Conservation (phyloP, 1,140 invertebrate genomes). For the Hydropsyche tenuis region DNA sequence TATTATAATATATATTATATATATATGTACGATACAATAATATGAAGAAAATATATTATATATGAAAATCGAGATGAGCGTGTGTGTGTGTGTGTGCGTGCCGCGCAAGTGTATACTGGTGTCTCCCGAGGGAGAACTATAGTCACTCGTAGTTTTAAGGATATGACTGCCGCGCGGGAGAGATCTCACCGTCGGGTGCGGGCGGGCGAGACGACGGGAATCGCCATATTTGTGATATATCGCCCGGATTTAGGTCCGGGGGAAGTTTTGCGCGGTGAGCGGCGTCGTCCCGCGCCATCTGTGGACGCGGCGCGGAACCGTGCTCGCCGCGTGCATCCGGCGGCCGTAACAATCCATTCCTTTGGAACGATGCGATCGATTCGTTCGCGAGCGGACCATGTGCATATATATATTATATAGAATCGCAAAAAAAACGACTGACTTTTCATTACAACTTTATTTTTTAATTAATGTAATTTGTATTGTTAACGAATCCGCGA, state of each 20-base stretch:
- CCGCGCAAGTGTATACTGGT: constrained; percentile 18
- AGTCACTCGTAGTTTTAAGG: constrained; percentile 22
- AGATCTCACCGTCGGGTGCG: background rate
- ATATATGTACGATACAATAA: background rate
- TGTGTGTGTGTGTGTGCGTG: background rate
- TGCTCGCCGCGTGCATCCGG: no score
- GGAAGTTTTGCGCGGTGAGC: no score
- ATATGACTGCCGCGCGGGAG: constrained; percentile 9
- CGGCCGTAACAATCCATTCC: no score
- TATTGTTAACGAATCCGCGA: no score
- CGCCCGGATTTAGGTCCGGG: no score
- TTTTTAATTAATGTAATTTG: no score
- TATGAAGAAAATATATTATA: background rate
- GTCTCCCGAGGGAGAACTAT: constrained; percentile 26
- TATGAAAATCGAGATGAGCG: background rate
- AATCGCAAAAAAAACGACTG: constrained; percentile 3
- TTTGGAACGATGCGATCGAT: background rate
- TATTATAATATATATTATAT: constrained; percentile 3
- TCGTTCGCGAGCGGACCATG: background rate
- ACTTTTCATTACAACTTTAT: constrained; percentile 1
- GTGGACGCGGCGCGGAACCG: no score
- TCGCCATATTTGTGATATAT: no score
- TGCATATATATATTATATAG: background rate
- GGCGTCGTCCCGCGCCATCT: no score
- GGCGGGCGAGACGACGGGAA: background rate